Evolutionary conservation across 2,888 invertebrate species (phyloP), one percentile per base, ranked within the genome.

Genomic region (Parelbella ahira): DNA sequence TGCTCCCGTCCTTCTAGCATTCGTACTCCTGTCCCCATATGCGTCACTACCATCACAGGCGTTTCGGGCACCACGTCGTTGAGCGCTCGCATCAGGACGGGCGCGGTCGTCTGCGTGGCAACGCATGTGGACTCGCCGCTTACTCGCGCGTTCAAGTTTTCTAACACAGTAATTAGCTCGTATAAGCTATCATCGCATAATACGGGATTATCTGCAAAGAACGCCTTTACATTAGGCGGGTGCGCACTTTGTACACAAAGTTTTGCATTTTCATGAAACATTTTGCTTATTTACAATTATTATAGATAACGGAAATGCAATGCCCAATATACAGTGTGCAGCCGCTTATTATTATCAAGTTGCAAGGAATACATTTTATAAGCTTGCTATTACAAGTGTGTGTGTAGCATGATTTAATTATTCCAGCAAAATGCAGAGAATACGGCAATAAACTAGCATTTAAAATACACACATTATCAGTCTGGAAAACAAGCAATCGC

Each of bases 161-260:
- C 92, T 80, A 94, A 88, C 41, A 91, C 88, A 0, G 91, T 90
- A 51, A 91, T 90, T 51, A 94, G 83, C 71, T 93, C 93, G 50
- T 91, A 91, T 43, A 94, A 75, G 4, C 90, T 90, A 39, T 92
- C 91, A 66, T 93, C 93, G 68, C 95, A 95, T 51, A 94, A 78
- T 44, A 95, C 93, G 33, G 95, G 95, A 78, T 95, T 95, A 68
- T 93, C 95, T 95, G 88, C 0, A 88, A 89, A 20, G 21, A 25
- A 44, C 25, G 42, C 7, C 21, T 6, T 18, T 4, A 18, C 3
- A 18, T 42, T 29, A 42, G 15, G 27, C 33, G 13, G 37, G 13
- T 25, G 32, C 41, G 11, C 41, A 18, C 32, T 18, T n/a, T 4
- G 3, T 19, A 1, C 7, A 3, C 3, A 10, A 9, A 12, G 3